phyloP scores from a whole-genome alignment of 2,113 vertebrate genomes.

The Trichomycterus rosablanca region DNA sequence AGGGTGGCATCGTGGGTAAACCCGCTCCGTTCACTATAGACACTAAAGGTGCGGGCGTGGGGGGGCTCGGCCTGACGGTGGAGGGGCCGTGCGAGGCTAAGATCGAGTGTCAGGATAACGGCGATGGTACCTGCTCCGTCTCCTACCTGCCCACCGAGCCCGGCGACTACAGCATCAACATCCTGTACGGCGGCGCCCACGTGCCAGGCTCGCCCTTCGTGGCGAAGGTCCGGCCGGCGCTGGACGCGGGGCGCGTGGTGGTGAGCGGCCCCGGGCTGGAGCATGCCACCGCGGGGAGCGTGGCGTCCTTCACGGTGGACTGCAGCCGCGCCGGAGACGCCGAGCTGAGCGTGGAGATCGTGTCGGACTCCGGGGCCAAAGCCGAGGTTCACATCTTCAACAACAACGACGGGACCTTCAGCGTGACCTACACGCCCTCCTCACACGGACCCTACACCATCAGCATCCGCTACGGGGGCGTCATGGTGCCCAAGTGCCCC shows the following conservation, averaged over 20 bases:
- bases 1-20: slow-evolving; percentile 79
- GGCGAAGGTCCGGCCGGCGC: slow-evolving; percentile 69
- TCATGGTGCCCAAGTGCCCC: slow-evolving; percentile 83
- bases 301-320: slow-evolving; percentile 83
- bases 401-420: slow-evolving; percentile 84
- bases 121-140: slow-evolving; percentile 85
- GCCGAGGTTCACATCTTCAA: slow-evolving; percentile 89
- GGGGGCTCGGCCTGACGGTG: slow-evolving; percentile 82
- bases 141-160: slow-evolving; percentile 83
- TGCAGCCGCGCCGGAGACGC: slow-evolving; percentile 83
- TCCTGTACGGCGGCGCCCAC: slow-evolving; percentile 82
- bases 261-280: slow-evolving; percentile 85
- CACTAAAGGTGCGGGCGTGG: slow-evolving; percentile 84
- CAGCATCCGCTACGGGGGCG: slow-evolving; percentile 87
- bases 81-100: slow-evolving; percentile 89
- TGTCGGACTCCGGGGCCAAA: slow-evolving; percentile 80
- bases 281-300: slow-evolving; percentile 74
- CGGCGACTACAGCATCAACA: slow-evolving; percentile 85
- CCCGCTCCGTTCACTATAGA: slow-evolving; percentile 86
- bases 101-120: slow-evolving; percentile 88
- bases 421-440: slow-evolving; percentile 85
- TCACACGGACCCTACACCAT: slow-evolving; percentile 86
- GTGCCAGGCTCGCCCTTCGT: slow-evolving; percentile 91
- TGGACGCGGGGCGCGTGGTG: slow-evolving; percentile 84
- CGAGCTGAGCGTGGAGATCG: slow-evolving; percentile 90